phyloP scores from a whole-genome alignment of 2,113 vertebrate species.

The Lathamus discolor region DNA sequence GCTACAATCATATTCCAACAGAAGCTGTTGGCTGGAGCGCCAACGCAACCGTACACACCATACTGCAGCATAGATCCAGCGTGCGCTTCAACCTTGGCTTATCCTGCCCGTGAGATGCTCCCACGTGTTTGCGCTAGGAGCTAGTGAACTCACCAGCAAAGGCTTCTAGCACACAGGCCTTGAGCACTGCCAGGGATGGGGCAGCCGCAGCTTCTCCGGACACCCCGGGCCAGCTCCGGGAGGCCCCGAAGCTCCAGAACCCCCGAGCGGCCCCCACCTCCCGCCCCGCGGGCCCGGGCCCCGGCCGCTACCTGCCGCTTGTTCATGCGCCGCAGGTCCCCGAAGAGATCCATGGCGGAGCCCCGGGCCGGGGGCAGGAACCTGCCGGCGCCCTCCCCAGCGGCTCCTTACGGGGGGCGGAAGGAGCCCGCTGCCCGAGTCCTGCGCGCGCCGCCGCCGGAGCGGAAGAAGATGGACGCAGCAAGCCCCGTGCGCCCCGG shows the following conservation, averaged over 20 bases:
- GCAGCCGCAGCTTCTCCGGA: neutral
- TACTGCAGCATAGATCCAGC: accelerated
- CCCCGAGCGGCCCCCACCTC: neutral
- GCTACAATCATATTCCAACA: neutral
- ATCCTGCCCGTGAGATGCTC: accelerated
- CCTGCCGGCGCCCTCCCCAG: neutral
- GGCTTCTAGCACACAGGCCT: accelerated
- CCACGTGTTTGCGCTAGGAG: neutral
- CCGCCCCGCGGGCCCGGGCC: too few species aligned
- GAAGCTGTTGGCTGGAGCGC: accelerated
- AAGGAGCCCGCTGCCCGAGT: accelerated
- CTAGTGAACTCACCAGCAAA: accelerated
- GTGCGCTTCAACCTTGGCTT: accelerated
- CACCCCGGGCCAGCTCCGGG: too few species aligned
- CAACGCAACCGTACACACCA: neutral
- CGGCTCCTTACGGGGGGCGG: neutral
- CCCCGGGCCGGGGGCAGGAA: neutral
- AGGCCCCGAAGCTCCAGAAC: neutral
- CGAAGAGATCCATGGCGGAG: slow-evolving; percentile 73
- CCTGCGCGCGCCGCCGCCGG: neutral
- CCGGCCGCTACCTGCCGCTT: slow-evolving; percentile 74
- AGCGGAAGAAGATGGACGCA: neutral
- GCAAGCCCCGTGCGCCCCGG: neutral
- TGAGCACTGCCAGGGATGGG: neutral
- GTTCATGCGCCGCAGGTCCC: slow-evolving; percentile 80